Base-by-base conservation (phyloP, 2,888 invertebrate species). In the Phasia obesa region DNA sequence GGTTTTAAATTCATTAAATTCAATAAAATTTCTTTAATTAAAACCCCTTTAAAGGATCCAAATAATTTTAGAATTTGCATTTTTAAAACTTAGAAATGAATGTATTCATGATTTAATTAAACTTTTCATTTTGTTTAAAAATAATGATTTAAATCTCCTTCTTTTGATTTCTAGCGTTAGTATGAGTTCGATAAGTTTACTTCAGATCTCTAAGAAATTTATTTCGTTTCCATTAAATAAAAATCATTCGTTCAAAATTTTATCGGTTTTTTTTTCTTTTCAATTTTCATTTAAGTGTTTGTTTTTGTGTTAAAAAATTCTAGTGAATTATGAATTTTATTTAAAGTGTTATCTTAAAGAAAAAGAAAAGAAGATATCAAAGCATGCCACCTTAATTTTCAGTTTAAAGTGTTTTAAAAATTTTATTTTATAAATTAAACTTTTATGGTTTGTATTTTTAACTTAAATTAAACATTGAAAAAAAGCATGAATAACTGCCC, bases 361-460 rank as follows among this genome's bases (percentile, higher is more conserved):
- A 25, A 67, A 27, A 35, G 51, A 53, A 70, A 64, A 38, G 51
- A 38, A 23, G 55, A 44, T 73, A 57, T 51, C 79, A 71, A 80
- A 84, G 85, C 86, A 85, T 86, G 84, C 75, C 67, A 57, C 15
- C 51, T 60, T 44, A n/a, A 35, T 74, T 79, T 83, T 85, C 19
- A 71, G 74, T 86, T 86, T 51, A 17, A 69, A 81, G 81, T 80
- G 81, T 85, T 81, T 75, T 73, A 57, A 53, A 74, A 49, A 60
- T 64, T 67, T 81, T 60, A 35, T 53, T 79, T 81, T 60, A 67
- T 85, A 35, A 65, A 67, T 85, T 85, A 17, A 17, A 47, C 64
- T 65, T 70, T 79, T 81, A 84, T 86, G 86, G 85, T 86, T 86
- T 85, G 85, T 86, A 84, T 85, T 69, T 21, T 44, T 17, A 17